Evolutionary conservation across 2,888 invertebrate genomes (phyloP).

Genomic region (Cephus pygmeus): DNA sequence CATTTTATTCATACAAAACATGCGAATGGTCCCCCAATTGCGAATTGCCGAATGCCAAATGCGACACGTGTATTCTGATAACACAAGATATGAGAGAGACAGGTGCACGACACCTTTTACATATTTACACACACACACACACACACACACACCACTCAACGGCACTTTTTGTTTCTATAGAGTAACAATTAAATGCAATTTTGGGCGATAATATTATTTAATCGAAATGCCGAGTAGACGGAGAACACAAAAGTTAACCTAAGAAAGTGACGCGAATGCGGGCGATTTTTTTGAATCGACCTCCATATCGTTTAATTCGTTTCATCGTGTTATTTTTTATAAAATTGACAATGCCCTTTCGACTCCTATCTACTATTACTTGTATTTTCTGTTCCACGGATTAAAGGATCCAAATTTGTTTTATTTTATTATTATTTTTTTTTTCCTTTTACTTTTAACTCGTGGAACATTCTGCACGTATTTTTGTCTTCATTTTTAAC

Average conservation of each 20-base stretch:
- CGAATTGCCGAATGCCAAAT: not conserved
- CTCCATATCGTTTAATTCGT: not conserved
- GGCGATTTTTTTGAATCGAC: not conserved
- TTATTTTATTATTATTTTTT: too few relatives aligned
- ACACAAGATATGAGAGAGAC: not conserved
- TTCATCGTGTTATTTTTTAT: not conserved
- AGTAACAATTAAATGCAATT: not conserved
- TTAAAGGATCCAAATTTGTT: not conserved
- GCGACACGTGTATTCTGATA: not conserved
- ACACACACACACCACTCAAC: not conserved
- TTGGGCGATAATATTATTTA: not conserved
- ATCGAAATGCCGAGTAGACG: not conserved
- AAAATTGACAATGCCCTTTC: not conserved
- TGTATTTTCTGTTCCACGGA: conserved; percentile 2
- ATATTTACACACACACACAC: not conserved
- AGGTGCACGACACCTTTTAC: not conserved
- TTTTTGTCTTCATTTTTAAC: conserved; percentile 8
- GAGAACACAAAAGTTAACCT: not conserved
- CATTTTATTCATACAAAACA: not conserved
- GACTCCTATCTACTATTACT: not conserved
- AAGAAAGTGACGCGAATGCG: not conserved
- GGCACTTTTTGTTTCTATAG: not conserved
- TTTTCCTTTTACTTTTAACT: not conserved
- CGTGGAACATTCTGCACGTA: not conserved
- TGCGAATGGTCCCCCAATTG: conserved; percentile 5